Percentiles rank a stretch among this genome's conserved stretches.
Conservation (phyloP, 1,140 invertebrate genomes). For the Drosophila baimaii region DNA sequence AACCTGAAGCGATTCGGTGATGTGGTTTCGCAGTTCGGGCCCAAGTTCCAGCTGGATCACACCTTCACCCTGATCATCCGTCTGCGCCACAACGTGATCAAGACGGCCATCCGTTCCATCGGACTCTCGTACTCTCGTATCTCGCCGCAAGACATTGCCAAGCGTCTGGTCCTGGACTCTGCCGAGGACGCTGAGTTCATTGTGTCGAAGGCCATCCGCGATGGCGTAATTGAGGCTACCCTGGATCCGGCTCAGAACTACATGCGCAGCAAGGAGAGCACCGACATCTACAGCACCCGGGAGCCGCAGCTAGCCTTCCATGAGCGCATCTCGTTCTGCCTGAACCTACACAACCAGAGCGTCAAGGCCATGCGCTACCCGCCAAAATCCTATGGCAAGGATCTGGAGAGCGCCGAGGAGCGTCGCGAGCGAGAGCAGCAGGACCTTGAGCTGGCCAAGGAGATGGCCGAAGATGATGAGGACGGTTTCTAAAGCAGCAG, state of each 20-base stretch:
- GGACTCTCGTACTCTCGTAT: constrained; percentile 98
- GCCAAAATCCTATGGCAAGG: constrained; percentile 99
- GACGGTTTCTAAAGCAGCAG: constrained; percentile 89
- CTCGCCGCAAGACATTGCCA: constrained; percentile 96
- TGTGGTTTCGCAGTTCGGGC: constrained; percentile 95
- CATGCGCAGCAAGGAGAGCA: constrained; percentile 98
- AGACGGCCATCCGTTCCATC: constrained; percentile 98
- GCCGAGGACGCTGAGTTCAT: constrained; percentile 99
- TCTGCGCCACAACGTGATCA: constrained; percentile 99
- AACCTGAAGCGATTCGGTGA: constrained; percentile 97
- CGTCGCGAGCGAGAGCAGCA: constrained; percentile 97
- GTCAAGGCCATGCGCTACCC: constrained; percentile 99
- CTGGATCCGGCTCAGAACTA: constrained; percentile 97
- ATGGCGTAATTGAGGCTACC: constrained; percentile 99
- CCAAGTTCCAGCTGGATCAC: constrained; percentile 94
- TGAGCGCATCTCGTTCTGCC: constrained; percentile 98
- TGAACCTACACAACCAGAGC: constrained; percentile 99
- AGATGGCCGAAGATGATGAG: constrained; percentile 99
- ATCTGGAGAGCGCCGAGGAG: constrained; percentile 98
- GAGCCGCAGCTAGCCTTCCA: constrained; percentile 99
- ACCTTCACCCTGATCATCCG: constrained; percentile 97
- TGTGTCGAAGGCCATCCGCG: constrained; percentile 99
- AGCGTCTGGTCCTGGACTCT: constrained; percentile 96
- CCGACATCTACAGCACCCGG: constrained; percentile 98
- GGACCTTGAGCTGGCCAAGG: constrained; percentile 98